Percentiles rank a stretch among this genome's conserved stretches.
Conservation (phyloP, 2,888 invertebrate genomes). For the Campoplex capitator region DNA sequence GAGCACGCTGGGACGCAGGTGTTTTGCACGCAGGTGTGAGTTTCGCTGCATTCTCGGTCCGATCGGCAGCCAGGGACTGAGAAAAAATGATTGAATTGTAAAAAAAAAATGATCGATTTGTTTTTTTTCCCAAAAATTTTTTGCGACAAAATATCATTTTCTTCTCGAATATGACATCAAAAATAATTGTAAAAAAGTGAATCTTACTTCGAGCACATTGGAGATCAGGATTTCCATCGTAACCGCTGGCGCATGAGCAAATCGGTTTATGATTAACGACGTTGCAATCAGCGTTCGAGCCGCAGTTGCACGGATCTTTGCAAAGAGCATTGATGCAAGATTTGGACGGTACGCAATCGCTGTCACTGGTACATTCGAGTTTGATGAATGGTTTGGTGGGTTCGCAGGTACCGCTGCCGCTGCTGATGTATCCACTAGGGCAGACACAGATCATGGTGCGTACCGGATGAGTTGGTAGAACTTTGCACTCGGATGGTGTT, state of each 20-base stretch:
- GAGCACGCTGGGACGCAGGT: conserved; percentile 93
- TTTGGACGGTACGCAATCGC: conserved; percentile 91
- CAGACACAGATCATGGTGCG: conserved; percentile 96
- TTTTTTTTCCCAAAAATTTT: background rate
- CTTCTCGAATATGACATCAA: background rate
- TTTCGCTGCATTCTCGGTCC: conserved; percentile 92
- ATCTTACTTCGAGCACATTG: conserved; percentile 89
- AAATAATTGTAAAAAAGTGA: background rate
- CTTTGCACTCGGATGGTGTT: conserved; percentile 92
- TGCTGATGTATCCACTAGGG: conserved; percentile 94
- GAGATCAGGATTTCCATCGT: conserved; percentile 93
- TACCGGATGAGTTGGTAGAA: conserved; percentile 92
- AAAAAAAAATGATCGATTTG: background rate
- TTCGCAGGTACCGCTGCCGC: conserved; percentile 92
- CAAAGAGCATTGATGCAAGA: conserved; percentile 93
- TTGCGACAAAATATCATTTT: background rate
- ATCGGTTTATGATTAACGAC: conserved; percentile 94
- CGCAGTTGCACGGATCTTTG: conserved; percentile 94
- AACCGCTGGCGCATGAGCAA: conserved; percentile 93
- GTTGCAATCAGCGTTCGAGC: conserved; percentile 93
- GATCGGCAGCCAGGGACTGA: conserved; percentile 88
- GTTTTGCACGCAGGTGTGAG: conserved; percentile 93
- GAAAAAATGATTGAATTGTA: background rate
- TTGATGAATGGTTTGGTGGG: conserved; percentile 88
- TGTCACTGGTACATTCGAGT: conserved; percentile 90